phyloP scores from a whole-genome alignment of 2,888 invertebrate species.

The Enchytraeus crypticus region DNA sequence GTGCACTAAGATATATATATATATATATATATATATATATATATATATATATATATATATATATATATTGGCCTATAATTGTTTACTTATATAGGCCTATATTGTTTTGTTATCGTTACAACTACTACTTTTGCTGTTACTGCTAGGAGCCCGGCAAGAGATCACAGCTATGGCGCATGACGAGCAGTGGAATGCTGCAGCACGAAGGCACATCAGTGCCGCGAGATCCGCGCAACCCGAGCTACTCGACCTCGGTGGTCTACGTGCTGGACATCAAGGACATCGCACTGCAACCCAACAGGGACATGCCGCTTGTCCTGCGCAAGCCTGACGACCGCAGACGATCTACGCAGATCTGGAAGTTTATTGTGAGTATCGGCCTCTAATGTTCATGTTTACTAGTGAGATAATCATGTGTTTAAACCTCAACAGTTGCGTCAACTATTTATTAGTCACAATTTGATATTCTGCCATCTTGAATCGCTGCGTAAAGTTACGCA shows the following conservation, averaged over 20 bases:
- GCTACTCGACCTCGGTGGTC: conserved; percentile 9
- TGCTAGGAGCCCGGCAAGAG: conserved; percentile 43
- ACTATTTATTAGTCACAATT: too few relatives aligned
- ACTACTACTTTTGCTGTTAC: too few relatives aligned
- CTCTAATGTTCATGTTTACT: too few relatives aligned
- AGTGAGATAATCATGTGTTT: too few relatives aligned
- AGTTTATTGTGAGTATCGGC: conserved; percentile 34
- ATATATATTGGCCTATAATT: too few relatives aligned
- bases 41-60: too few relatives aligned
- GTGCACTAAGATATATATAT: too few relatives aligned
- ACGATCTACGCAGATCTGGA: conserved; percentile 84
- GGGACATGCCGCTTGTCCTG: conserved; percentile 61
- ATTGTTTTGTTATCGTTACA: too few relatives aligned
- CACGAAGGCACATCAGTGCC: conserved; percentile 72
- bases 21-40: too few relatives aligned
- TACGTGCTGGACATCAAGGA: conserved; percentile 54
- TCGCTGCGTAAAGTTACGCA: too few relatives aligned
- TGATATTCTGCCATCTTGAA: too few relatives aligned
- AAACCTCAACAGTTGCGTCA: too few relatives aligned
- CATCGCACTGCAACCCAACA: conserved; percentile 72
- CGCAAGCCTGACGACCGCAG: conserved; percentile 74
- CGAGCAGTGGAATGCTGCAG: conserved; percentile 74
- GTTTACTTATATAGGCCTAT: background rate
- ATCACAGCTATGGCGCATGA: conserved; percentile 87
- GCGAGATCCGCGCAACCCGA: conserved; percentile 48